These are phyloP conservation scores for Steinernema hermaphroditum DNA, from an alignment of 2,888 invertebrate genomes.

Conservation along the genomic window DNA sequence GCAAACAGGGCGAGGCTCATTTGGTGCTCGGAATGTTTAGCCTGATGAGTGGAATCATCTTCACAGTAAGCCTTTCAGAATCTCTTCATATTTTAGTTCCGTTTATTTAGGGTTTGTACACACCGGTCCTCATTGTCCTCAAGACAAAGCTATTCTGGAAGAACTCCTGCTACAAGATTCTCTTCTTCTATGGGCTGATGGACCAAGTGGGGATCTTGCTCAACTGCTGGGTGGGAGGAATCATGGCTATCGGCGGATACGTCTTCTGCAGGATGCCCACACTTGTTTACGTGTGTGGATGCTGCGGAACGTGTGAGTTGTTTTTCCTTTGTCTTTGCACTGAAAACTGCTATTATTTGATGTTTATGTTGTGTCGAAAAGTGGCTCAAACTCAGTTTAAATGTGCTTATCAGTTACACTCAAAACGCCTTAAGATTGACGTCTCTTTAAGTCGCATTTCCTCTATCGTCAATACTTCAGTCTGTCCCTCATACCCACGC, in stretches of 20 bases:
- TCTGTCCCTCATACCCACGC: too few species aligned
- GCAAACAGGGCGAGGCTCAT: background rate
- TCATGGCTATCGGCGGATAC: background rate
- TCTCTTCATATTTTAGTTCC: background rate
- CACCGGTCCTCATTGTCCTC: background rate
- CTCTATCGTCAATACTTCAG: too few species aligned
- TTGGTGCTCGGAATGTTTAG: background rate
- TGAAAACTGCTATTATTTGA: background rate
- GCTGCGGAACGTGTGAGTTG: slow-evolving; percentile 7
- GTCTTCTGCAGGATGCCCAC: background rate
- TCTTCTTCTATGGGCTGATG: slow-evolving; percentile 12
- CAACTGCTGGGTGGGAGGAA: background rate
- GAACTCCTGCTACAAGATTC: slow-evolving; percentile 17
- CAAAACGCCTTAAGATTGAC: too few species aligned
- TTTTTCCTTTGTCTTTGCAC: too few species aligned
- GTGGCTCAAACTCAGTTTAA: too few species aligned
- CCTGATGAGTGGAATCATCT: background rate
- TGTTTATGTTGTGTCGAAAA: background rate
- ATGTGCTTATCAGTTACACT: too few species aligned
- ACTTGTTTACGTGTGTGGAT: background rate
- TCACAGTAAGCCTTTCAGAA: background rate
- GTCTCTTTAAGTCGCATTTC: too few species aligned
- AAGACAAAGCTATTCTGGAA: slow-evolving; percentile 17
- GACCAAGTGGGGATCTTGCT: background rate
- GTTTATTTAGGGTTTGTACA: background rate